A percentile compares a stretch with the other conserved stretches of the same genome.
phyloP scores from a whole-genome alignment of 2,797 vertebrate genomes.

The Odontamblyopus rebecca region DNA sequence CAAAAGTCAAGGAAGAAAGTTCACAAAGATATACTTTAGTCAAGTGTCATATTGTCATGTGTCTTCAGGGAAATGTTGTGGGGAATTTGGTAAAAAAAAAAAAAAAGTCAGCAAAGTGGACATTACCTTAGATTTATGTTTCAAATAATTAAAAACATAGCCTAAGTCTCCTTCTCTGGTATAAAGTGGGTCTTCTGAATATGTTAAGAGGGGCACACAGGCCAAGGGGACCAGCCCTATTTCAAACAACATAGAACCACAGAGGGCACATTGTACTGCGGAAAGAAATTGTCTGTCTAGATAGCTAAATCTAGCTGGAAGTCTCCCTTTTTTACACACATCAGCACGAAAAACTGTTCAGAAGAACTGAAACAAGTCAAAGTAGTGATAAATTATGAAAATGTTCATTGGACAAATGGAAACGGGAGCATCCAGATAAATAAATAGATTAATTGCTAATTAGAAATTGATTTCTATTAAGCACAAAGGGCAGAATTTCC shows the following conservation, averaged over 20 bases:
- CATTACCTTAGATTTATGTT: conserved; percentile 16
- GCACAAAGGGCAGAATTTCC: background rate
- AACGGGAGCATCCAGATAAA: no score
- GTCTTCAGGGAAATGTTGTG: conserved; percentile 17
- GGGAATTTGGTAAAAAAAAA: conserved; percentile 5
- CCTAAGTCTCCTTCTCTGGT: conserved; percentile 12
- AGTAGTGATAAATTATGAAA: no score
- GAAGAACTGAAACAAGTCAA: background rate
- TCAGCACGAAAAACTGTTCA: conserved; percentile 3
- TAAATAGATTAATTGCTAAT: no score
- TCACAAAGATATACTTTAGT: background rate
- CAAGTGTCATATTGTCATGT: background rate
- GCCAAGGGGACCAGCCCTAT: conserved; percentile 58
- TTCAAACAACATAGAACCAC: conserved; percentile 78
- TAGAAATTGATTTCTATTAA: background rate
- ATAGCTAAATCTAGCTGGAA: conserved; percentile 57
- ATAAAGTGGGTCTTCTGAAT: conserved; percentile 34
- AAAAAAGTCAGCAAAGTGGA: conserved; percentile 4
- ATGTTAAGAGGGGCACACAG: conserved; percentile 61
- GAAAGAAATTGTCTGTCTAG: conserved; percentile 67
- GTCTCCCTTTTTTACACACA: conserved; percentile 26
- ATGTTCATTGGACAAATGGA: no score
- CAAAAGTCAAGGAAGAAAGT: background rate
- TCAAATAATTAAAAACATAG: background rate
- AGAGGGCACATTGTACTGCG: conserved; percentile 73